Evolutionary conservation across 2,888 invertebrate genomes (phyloP).

Genomic region (Lapara coniferarum): DNA sequence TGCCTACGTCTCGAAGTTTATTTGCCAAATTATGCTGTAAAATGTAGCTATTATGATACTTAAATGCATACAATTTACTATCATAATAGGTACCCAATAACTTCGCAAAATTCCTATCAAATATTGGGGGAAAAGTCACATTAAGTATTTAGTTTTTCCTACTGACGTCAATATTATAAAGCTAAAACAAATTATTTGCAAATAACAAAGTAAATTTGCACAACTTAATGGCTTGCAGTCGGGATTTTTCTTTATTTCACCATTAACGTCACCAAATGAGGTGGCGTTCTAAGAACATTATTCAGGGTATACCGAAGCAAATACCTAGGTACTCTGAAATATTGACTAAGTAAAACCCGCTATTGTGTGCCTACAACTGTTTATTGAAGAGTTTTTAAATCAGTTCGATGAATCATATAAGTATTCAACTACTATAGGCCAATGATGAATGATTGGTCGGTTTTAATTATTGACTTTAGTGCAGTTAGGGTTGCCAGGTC

Average conservation of each 20-base stretch:
- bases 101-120: no score
- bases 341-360: background rate
- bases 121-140: no score
- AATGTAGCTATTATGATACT: no score
- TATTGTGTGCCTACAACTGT: background rate
- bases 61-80: no score
- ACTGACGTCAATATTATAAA: background rate
- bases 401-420: background rate
- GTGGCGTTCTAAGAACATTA: slow-evolving; percentile 1
- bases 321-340: background rate
- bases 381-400: background rate
- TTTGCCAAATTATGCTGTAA: no score
- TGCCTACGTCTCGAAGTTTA: no score
- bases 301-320: background rate
- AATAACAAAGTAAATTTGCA: no score
- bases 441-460: no score
- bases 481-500: no score
- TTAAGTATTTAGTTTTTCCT: no score
- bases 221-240: background rate
- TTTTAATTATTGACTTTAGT: no score
- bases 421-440: background rate
- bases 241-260: background rate
- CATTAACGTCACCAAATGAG: slow-evolving; percentile 10
- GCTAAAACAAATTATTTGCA: background rate
- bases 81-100: no score